Base-by-base conservation (phyloP, 64 coral and sea anemone genomes). In the Platygyra sinensis region DNA sequence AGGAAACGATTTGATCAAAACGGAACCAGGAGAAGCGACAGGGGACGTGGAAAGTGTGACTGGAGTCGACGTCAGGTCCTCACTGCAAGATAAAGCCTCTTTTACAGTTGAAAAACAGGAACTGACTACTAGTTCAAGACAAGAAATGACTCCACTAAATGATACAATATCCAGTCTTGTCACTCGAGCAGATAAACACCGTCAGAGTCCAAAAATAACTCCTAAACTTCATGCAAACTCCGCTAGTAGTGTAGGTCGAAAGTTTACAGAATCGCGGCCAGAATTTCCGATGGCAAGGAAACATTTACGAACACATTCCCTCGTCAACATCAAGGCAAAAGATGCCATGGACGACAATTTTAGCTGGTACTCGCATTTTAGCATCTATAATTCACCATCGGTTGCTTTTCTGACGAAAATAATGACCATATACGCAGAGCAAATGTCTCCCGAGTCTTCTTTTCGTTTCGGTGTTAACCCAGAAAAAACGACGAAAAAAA, bases 301-400 rank as follows among this genome's bases (percentile, higher is more conserved):
- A 59, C 86, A 24, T 39, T 24, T 38, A 60, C 86, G 72, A 38
- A 62, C 71, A 33, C 72, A 29, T 17, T 72, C 24, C 54, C 10
- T 25, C 8, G 7, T 15, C 27, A 60, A 62, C 22, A 10, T 24
- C 52, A 20, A 50, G 22, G 5, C 22, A 11, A 32, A 67, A 30
- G 29, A 24, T 67, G 63, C 60, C 22, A 19, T 79, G 75, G 84
- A 93, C 10, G 85, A 80, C 55, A 59, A 54, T 60, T 51, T n/a
- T 8, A 93, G 91, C 71, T 93, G 91, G 91, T 80, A 87, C 65
- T 93, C 91, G 20, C 91, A 93, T 73, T 93, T 93, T 54, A 87
- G 83, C 20, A 24, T 93, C 10, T 65, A 67, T 38, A 88, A 75
- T 78, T 93, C 91, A 25, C 67, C 91, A 57, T 93, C 91, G 8